These are phyloP conservation scores for Brachylomia viminalis DNA, from an alignment of 2,888 invertebrate species.

Conservation along the genomic window DNA sequence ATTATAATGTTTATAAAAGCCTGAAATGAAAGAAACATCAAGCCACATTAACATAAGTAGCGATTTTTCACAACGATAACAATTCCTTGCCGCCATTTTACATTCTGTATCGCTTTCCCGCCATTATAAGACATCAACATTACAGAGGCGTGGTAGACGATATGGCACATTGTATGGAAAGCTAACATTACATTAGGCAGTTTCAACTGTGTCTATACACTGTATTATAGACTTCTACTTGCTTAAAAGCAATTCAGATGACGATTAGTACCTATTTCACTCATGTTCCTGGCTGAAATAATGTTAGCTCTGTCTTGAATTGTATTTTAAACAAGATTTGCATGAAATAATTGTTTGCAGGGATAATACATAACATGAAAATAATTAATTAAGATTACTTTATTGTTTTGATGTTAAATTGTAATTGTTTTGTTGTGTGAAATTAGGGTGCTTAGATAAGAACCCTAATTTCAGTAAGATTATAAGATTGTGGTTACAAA, in stretches of 20 bases:
- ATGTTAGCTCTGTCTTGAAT: not conserved
- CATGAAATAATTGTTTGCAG: not conserved
- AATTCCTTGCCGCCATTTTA: slow-evolving; percentile 59
- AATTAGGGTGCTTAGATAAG: no score
- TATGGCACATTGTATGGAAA: slow-evolving; percentile 39
- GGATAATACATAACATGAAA: not conserved
- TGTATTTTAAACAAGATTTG: no score
- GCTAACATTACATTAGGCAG: slow-evolving; percentile 18
- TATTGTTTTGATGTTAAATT: no score
- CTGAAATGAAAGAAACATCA: slow-evolving; percentile 9
- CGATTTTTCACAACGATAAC: slow-evolving; percentile 65
- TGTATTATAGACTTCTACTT: no score
- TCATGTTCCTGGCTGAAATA: not conserved
- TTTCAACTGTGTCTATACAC: slow-evolving; percentile 8
- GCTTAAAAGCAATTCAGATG: slow-evolving; percentile 6
- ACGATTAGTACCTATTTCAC: slow-evolving; percentile 4
- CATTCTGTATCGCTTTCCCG: slow-evolving; percentile 41
- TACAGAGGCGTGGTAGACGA: slow-evolving; percentile 34
- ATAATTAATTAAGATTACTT: slow-evolving; percentile 6
- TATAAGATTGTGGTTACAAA: slow-evolving; percentile 22
- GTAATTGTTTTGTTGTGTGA: no score
- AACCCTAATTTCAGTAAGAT: not conserved
- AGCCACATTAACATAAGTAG: slow-evolving; percentile 36
- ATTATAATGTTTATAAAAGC: not conserved
- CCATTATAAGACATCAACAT: slow-evolving; percentile 36